phyloP scores from a whole-genome alignment of 37 sponge, comb jelly and placozoan species.

The Diacarnus erythraeanus region DNA sequence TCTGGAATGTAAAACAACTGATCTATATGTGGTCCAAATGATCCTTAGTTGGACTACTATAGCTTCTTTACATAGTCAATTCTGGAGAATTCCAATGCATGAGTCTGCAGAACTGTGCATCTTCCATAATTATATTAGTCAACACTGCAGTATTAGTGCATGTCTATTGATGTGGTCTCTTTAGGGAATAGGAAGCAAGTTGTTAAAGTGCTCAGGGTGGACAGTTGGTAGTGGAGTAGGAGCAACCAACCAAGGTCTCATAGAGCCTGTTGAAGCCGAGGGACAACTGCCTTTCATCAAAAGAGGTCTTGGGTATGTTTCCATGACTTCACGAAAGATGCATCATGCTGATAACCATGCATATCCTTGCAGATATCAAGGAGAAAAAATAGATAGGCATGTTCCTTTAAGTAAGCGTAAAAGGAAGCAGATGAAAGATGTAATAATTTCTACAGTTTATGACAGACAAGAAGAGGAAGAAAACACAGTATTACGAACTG shows the following conservation, averaged over 20 bases:
- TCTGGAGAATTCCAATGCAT: too few species aligned
- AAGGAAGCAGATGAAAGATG: conserved; percentile 35
- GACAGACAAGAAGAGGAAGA: conserved; percentile 52
- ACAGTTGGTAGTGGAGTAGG: conserved; percentile 83
- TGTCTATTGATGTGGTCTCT: neutral
- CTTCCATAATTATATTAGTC: too few species aligned
- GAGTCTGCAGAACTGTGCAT: too few species aligned
- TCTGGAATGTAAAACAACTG: too few species aligned
- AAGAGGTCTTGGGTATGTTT: conserved; percentile 84
- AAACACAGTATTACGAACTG: conserved; percentile 42
- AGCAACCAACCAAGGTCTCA: conserved; percentile 30
- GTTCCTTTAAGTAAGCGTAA: conserved; percentile 28
- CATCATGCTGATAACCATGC: neutral
- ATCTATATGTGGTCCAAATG: too few species aligned
- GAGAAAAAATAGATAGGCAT: conserved; percentile 48
- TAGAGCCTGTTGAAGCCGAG: conserved; percentile 73
- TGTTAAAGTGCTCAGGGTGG: conserved; percentile 85
- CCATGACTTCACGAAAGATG: too few species aligned
- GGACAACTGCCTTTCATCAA: conserved; percentile 77
- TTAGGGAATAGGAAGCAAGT: conserved; percentile 83
- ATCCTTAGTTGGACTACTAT: too few species aligned
- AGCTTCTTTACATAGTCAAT: too few species aligned
- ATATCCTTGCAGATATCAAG: conserved; percentile 60
- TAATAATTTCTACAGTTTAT: conserved; percentile 75
- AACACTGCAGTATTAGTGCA: neutral